Conservation (phyloP, 2,113 vertebrate genomes). For the Mastomys natalensis region DNA sequence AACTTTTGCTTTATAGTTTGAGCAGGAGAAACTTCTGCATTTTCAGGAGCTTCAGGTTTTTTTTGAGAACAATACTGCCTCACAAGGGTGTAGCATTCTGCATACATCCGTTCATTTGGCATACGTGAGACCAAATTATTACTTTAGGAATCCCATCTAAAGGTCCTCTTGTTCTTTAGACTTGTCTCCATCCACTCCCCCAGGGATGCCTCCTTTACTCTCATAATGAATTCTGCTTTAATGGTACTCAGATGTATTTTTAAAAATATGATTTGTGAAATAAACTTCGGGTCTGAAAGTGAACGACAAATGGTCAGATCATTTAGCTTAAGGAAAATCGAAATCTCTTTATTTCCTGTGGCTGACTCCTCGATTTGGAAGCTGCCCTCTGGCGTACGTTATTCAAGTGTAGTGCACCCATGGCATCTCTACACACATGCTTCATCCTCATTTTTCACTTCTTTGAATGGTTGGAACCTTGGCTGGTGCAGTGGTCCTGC, state of each 20-base stretch:
- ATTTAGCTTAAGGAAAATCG: neutral
- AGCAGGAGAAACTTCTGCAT: neutral
- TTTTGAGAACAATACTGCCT: neutral
- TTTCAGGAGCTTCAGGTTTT: constrained; percentile 34
- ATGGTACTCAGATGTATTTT: neutral
- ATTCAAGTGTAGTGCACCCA: too few species aligned
- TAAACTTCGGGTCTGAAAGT: neutral
- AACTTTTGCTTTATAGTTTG: neutral
- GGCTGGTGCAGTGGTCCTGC: neutral
- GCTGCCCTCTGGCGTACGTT: neutral
- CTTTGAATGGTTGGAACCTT: neutral
- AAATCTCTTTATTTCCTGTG: too few species aligned
- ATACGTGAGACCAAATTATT: neutral
- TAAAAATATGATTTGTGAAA: fast-evolving
- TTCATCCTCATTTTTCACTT: neutral
- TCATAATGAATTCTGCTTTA: neutral
- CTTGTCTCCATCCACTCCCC: fast-evolving
- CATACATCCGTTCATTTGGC: neutral
- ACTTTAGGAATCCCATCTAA: neutral
- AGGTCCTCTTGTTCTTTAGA: neutral
- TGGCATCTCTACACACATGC: neutral
- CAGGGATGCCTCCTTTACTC: neutral
- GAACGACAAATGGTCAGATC: neutral
- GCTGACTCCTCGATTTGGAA: fast-evolving
- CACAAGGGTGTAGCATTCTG: neutral